phyloP scores from a whole-genome alignment of 2,113 vertebrate species.

The Engystomops pustulosus region DNA sequence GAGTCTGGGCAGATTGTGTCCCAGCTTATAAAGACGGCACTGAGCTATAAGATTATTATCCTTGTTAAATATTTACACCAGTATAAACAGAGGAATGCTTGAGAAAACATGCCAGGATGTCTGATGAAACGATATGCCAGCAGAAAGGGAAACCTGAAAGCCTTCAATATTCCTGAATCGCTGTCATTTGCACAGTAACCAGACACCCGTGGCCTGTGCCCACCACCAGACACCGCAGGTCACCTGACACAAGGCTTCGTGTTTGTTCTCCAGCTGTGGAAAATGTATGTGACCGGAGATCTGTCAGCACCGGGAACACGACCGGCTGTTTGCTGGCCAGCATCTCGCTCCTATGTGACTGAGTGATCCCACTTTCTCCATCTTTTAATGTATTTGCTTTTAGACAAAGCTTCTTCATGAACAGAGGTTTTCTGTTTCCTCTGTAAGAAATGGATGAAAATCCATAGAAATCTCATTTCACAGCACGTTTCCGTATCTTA shows the following conservation, averaged over 20 bases:
- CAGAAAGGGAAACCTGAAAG: background rate
- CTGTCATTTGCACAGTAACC: constrained; percentile 38
- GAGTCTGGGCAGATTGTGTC: background rate
- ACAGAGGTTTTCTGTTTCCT: background rate
- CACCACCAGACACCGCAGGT: background rate
- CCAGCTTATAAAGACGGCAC: constrained; percentile 11
- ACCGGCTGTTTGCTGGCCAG: background rate
- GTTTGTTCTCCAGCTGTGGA: background rate
- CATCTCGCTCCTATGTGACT: background rate
- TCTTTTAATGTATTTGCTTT: constrained; percentile 10
- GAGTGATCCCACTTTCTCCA: background rate
- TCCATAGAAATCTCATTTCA: too few relatives aligned
- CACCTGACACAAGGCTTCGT: background rate
- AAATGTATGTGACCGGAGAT: background rate
- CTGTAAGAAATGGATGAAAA: background rate
- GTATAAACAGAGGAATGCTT: constrained; percentile 32
- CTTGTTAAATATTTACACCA: constrained; percentile 42
- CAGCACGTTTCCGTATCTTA: too few relatives aligned
- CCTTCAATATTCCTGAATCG: constrained; percentile 17
- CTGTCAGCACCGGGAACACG: constrained; percentile 10
- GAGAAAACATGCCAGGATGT: constrained; percentile 32
- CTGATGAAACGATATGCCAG: constrained; percentile 24
- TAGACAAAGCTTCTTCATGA: background rate
- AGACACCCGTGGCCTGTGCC: background rate
- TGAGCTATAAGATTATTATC: constrained; percentile 28